Base-by-base conservation (phyloP, 2,888 invertebrate species). In the Cephus nigrinus region DNA sequence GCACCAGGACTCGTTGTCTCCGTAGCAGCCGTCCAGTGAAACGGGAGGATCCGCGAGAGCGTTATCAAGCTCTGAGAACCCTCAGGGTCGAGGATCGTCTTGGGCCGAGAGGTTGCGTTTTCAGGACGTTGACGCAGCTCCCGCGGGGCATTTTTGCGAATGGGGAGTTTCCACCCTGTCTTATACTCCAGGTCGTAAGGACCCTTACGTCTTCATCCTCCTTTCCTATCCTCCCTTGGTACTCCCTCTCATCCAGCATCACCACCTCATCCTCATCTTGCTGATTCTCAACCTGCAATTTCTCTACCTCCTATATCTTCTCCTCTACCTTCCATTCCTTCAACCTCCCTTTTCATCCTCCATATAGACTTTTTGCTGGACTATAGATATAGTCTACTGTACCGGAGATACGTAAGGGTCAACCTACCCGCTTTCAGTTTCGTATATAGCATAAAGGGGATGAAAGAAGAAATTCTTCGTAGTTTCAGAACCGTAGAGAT, bases 81-180 rank as follows among this genome's bases (percentile, higher is more conserved):
- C 78, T 78, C 68, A 76, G 79, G 31, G 75, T 71, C 33, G 31
- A 71, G 32, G 71, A 11, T 71, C 55, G 55, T 55, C 55, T 23
- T 74, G 80, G 79, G 78, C 78, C 73, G 78, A 73, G 74, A 68
- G 32, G 78, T 81, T 76, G 75, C 76, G 74, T 81, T 80, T 81
- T 69, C 78, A 85, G 88, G 87, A 90, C 90, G 89, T 90, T 90
- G 90, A 90, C 90, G 88, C 86, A 87, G 86, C 86, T 90, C 91
- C 89, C 91, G 85, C 82, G 89, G 87, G 91, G 87, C 88, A 90
- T 88, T 90, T 91, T 90, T 87, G 85, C 87, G 86, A 85, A 86
- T 85, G 82, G 84, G 83, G 86, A 85, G 86, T 85, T 80, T 82
- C 83, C 83, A 83, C 84, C 83, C 83, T 84, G 82, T 82, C 86